A percentile compares a stretch with the other conserved stretches of the same genome.
Conservation (phyloP, 2,888 invertebrate species). For the Ichneumon xanthorius region DNA sequence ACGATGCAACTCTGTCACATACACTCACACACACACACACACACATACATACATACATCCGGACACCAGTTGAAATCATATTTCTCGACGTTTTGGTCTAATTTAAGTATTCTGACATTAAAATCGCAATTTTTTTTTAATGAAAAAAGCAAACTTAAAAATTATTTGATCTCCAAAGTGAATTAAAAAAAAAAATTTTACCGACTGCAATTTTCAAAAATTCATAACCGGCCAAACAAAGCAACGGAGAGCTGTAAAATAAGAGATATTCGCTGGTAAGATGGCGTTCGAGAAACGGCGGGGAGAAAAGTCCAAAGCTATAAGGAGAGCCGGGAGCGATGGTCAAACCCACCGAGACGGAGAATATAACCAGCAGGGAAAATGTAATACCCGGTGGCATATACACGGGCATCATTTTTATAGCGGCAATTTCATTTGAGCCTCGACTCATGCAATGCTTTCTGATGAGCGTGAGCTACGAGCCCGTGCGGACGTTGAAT, state of each 20-base stretch:
- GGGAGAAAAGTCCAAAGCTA: background rate
- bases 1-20: too few species aligned
- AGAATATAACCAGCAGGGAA: conserved; percentile 27
- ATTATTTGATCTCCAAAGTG: background rate
- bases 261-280: background rate
- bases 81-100: too few species aligned
- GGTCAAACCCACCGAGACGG: conserved; percentile 13
- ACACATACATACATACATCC: too few species aligned
- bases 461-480: conserved; percentile 79
- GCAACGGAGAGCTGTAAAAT: background rate
- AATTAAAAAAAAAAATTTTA: background rate
- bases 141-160: too few species aligned
- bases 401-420: conserved; percentile 83
- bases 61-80: too few species aligned
- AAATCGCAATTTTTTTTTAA: too few species aligned
- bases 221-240: background rate
- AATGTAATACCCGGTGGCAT: conserved; percentile 80
- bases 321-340: background rate
- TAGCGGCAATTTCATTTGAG: conserved; percentile 84
- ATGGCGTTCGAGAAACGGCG: background rate
- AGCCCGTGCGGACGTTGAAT: background rate
- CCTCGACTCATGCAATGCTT: conserved; percentile 83
- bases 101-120: too few species aligned
- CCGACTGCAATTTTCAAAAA: background rate
- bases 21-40: too few species aligned